Evolutionary conservation across 2,113 vertebrate genomes (phyloP), one percentile per base, ranked within the genome.

Genomic region (Alosa alosa): DNA sequence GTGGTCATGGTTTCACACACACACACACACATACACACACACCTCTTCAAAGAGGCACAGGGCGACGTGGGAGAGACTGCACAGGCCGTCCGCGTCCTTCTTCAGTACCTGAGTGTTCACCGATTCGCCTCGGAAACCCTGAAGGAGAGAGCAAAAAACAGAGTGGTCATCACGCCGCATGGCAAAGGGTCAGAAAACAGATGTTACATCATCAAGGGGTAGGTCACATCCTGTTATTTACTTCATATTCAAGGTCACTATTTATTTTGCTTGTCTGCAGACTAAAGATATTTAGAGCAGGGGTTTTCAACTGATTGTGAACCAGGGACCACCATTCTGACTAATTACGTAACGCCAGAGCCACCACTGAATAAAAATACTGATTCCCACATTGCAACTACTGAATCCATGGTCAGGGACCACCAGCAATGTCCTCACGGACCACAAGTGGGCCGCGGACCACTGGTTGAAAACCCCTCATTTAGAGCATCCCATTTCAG

Each of bases 41-140:
- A 96, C 95, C 95, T 96, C 95, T 84, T 96, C 95, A 89, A 96
- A 95, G 81, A 96, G 91, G 88, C 93, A 95, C 46, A 96, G 93
- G 82, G 95, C 95, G 7, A 94, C 95, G 87, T 95, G 93, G 5
- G 95, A 94, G 84, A 96, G 95, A 64, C 88, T 93, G 87, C 95
- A 96, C 81, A 95, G 92, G 83, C 95, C 95, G 72, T 96, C 94
- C 49, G 91, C 88, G 13, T 95, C 95, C 84, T 94, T 96, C 86
- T 94, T 95, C 87, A 95, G 93, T 88, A 95, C 92, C 92, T 94
- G 95, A 94, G 92, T 93, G 84, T 94, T 94, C 82, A 90, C 85
- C 4, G 93, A 89, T 47, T 96, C 95, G 7, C 94, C 94, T 82
- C 91, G 91, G 57, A 95, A 91, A 92, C 95, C 94, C 95, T 96